A percentile compares a stretch with the other conserved stretches of the same genome.
Evolutionary conservation across 1,140 invertebrate species (phyloP).

Genomic region (Leptoteleia sp.): DNA sequence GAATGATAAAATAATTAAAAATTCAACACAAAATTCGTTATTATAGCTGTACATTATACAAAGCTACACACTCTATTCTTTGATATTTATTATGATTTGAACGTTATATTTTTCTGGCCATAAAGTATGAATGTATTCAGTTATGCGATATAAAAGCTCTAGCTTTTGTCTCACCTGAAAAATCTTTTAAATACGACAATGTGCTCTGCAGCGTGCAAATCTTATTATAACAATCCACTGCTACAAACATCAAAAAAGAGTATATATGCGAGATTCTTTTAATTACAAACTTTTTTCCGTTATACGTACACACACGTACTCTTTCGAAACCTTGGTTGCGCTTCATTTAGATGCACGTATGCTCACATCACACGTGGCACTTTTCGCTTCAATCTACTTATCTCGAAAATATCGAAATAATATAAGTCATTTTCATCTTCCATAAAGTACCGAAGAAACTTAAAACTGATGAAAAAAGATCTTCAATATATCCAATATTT

Average conservation of each 20-base stretch:
- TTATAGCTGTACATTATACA: no score
- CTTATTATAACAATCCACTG: slow-evolving; percentile 20
- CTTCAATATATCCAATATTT: no score
- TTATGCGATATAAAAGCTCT: slow-evolving; percentile 3
- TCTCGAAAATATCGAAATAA: slow-evolving; percentile 13
- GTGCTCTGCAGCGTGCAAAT: slow-evolving; percentile 46
- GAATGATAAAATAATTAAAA: no score
- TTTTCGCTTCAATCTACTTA: slow-evolving; percentile 51
- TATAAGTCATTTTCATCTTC: slow-evolving; percentile 6
- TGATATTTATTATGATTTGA: no score
- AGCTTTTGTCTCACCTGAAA: slow-evolving; percentile 9
- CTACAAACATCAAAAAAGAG: slow-evolving; percentile 19
- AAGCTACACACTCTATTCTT: no score
- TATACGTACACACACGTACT: slow-evolving; percentile 15
- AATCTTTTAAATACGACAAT: slow-evolving; percentile 53
- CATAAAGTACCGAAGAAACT: not conserved
- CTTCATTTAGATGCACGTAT: slow-evolving; percentile 66
- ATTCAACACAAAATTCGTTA: no score
- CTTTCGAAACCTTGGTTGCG: slow-evolving; percentile 47
- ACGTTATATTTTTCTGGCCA: not conserved
- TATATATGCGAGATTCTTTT: slow-evolving; percentile 25
- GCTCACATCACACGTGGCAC: slow-evolving; percentile 55
- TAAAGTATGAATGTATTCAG: slow-evolving; percentile 2
- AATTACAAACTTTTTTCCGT: slow-evolving; percentile 27
- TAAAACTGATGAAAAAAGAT: not conserved